Percentiles rank a stretch among this genome's conserved stretches.
phyloP scores from a whole-genome alignment of 2,113 vertebrate species.

The Tragelaphus strepsiceros region DNA sequence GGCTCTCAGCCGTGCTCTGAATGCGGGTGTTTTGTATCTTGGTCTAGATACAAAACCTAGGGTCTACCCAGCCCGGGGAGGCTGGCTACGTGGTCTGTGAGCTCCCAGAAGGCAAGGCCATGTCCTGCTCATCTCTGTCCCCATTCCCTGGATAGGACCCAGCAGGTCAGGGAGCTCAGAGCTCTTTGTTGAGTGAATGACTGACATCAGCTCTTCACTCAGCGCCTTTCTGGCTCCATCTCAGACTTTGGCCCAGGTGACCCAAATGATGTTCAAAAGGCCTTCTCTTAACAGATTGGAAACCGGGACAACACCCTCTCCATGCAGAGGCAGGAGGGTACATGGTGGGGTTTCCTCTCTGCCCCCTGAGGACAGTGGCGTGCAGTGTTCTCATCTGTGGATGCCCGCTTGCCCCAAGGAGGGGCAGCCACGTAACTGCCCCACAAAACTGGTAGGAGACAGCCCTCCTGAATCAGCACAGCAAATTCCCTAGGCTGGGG shows the following conservation, averaged over 20 bases:
- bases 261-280: background rate
- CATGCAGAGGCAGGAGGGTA: background rate
- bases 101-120: background rate
- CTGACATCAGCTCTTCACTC: background rate
- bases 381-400: background rate
- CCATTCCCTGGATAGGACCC: background rate
- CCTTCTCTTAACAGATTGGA: background rate
- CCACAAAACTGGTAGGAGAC: background rate
- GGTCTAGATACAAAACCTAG: background rate
- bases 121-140: background rate
- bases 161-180: background rate
- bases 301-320: background rate
- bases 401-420: fast-evolving
- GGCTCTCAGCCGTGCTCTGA: background rate
- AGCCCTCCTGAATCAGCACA: background rate
- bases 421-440: fast-evolving
- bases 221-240: background rate
- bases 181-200: too few relatives aligned
- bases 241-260: background rate
- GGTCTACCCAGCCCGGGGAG: background rate
- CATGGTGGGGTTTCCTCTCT: fast-evolving
- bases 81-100: background rate
- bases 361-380: fast-evolving
- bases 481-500: background rate
- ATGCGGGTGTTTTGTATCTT: background rate